A percentile compares a stretch with the other conserved stretches of the same genome.
Conservation (phyloP, 2,888 invertebrate genomes). For the Drosophila fulvimacula region DNA sequence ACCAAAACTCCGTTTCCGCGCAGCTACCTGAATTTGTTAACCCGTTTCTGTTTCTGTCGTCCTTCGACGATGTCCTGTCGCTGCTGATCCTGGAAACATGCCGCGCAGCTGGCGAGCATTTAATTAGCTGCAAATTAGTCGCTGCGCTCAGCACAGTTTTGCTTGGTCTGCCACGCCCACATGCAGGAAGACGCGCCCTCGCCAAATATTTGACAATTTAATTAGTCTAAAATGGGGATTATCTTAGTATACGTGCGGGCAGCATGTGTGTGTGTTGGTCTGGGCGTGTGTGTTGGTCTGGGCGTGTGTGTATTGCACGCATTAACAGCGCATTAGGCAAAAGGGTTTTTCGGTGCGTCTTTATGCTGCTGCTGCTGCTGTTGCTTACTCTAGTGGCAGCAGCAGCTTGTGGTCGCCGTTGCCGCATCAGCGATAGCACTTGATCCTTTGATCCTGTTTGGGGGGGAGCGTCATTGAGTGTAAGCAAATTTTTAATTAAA, state of each 20-base stretch:
- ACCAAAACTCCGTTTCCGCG: conserved; percentile 36
- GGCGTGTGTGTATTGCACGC: conserved; percentile 33
- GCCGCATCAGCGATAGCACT: conserved; percentile 70
- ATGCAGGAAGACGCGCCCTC: conserved; percentile 21
- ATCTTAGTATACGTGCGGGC: conserved; percentile 45
- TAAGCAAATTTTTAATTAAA: conserved; percentile 69
- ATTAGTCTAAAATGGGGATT: conserved; percentile 83
- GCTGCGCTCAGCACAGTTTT: conserved; percentile 23
- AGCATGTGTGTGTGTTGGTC: conserved; percentile 13
- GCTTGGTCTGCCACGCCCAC: conserved; percentile 38
- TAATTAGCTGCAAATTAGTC: conserved; percentile 61
- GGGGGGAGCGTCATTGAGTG: background rate
- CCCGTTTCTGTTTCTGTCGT: background rate
- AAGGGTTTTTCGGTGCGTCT: conserved; percentile 8
- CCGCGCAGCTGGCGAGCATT: conserved; percentile 54
- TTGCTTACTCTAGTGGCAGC: conserved; percentile 8
- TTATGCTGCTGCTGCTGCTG: background rate
- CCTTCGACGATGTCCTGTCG: background rate
- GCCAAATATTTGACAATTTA: conserved; percentile 84
- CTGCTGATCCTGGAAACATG: conserved; percentile 2
- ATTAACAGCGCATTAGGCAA: conserved; percentile 35
- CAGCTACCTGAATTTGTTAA: conserved; percentile 32
- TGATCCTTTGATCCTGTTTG: conserved; percentile 65
- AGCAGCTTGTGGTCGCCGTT: conserved; percentile 75
- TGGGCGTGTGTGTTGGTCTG: conserved; percentile 11